Evolutionary conservation across 2,888 invertebrate species (phyloP).

Genomic region (Anticlea derivata): DNA sequence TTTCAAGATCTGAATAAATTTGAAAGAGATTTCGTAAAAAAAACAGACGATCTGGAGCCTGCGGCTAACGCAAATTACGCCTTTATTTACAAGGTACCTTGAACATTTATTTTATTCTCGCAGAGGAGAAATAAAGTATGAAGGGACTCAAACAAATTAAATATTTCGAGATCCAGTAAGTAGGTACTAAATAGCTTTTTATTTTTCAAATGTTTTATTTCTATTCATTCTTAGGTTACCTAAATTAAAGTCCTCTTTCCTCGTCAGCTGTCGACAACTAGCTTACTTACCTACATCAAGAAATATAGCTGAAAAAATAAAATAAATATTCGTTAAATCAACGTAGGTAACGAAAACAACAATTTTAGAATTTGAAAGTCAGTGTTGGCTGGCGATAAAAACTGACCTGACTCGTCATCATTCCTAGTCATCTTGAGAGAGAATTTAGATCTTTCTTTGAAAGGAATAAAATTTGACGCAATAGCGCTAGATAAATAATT

Average conservation of each 20-base stretch:
- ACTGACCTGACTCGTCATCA: too few relatives aligned
- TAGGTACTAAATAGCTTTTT: conserved; percentile 22
- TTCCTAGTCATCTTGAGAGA: too few relatives aligned
- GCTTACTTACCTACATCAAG: conserved; percentile 38
- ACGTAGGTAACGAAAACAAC: too few relatives aligned
- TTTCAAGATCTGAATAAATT: conserved; percentile 79
- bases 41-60: conserved; percentile 69
- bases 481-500: too few relatives aligned
- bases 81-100: conserved; percentile 71
- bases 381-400: too few relatives aligned
- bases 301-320: conserved; percentile 72
- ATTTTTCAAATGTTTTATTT: neutral
- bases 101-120: conserved; percentile 22
- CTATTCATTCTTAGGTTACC: neutral
- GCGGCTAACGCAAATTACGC: conserved; percentile 78
- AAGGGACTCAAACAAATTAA: too few relatives aligned
- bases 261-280: conserved; percentile 45
- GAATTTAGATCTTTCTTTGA: too few relatives aligned
- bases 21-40: conserved; percentile 73
- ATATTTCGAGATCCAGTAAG: conserved; percentile 26
- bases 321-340: too few relatives aligned
- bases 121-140: conserved; percentile 12
- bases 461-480: too few relatives aligned
- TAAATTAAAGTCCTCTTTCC: conserved; percentile 40
- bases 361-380: too few relatives aligned